Conservation (phyloP, 2,797 vertebrate species). For the Eurystomus glaucurus region DNA sequence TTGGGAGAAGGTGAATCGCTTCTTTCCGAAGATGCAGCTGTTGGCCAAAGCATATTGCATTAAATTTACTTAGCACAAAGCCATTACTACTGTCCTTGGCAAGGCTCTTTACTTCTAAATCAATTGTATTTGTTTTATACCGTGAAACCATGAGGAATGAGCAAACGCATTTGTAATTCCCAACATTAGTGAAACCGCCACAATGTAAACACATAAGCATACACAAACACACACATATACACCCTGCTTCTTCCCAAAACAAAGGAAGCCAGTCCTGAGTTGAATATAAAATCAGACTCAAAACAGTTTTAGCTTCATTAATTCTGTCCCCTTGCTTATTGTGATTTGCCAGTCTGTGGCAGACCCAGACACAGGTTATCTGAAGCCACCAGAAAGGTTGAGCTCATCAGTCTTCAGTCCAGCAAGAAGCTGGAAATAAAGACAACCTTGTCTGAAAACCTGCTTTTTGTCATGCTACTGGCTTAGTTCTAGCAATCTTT, state of each 20-base stretch:
- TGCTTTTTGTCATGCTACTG: neutral
- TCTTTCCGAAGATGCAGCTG: constrained; percentile 47
- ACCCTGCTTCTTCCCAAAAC: neutral
- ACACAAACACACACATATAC: neutral
- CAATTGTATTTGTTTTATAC: constrained; percentile 35
- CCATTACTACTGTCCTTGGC: constrained; percentile 53
- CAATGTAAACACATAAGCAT: constrained; percentile 17
- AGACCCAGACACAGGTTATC: neutral
- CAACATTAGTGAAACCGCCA: constrained; percentile 9
- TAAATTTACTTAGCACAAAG: constrained; percentile 59
- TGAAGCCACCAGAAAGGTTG: neutral
- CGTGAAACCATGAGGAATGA: constrained; percentile 21
- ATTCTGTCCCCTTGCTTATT: neutral
- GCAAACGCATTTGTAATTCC: constrained; percentile 22
- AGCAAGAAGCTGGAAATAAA: neutral
- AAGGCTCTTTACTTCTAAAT: constrained; percentile 40
- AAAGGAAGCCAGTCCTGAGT: neutral
- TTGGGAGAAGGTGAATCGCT: neutral
- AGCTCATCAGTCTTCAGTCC: neutral
- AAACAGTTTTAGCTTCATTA: neutral
- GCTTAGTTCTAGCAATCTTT: neutral
- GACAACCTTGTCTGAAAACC: neutral
- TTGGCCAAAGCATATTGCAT: constrained; percentile 20
- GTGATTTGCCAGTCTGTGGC: neutral
- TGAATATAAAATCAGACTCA: constrained; percentile 16